phyloP scores from a whole-genome alignment of 1,140 invertebrate species.

The Eriocheir sinensis region DNA sequence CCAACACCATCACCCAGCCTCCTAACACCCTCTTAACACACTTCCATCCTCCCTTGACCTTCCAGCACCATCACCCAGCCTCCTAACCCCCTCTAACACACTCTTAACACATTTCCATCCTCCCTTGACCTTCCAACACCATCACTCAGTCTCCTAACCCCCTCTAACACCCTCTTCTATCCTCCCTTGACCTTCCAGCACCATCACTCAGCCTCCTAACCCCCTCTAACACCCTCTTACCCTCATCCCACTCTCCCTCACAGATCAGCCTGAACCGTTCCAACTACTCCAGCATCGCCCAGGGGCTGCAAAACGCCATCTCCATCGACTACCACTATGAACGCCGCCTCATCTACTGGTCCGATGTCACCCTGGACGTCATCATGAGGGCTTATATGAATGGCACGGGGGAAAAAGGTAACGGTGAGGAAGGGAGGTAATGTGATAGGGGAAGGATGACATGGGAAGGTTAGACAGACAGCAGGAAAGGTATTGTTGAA shows the following conservation, averaged over 20 bases:
- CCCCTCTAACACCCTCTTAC: background rate
- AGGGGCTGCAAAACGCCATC: slow-evolving; percentile 63
- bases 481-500: background rate
- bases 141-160: too few species aligned
- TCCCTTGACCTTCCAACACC: too few species aligned
- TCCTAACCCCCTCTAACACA: too few species aligned
- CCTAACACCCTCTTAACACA: too few species aligned
- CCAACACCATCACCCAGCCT: too few species aligned
- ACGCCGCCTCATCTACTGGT: slow-evolving; percentile 59
- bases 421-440: background rate
- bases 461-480: background rate
- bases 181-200: too few species aligned
- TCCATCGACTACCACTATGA: slow-evolving; percentile 67
- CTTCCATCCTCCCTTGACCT: too few species aligned
- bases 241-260: too few species aligned
- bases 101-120: too few species aligned
- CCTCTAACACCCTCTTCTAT: too few species aligned
- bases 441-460: background rate
- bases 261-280: slow-evolving; percentile 63
- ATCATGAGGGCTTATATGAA: slow-evolving; percentile 71
- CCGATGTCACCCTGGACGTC: slow-evolving; percentile 63
- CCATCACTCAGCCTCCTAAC: too few species aligned
- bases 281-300: slow-evolving; percentile 34
- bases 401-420: slow-evolving; percentile 62
- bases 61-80: too few species aligned